Percentiles rank a stretch among this genome's conserved stretches.
Evolutionary conservation across 2,113 vertebrate genomes (phyloP).

Genomic region (Rhinoderma darwinii): DNA sequence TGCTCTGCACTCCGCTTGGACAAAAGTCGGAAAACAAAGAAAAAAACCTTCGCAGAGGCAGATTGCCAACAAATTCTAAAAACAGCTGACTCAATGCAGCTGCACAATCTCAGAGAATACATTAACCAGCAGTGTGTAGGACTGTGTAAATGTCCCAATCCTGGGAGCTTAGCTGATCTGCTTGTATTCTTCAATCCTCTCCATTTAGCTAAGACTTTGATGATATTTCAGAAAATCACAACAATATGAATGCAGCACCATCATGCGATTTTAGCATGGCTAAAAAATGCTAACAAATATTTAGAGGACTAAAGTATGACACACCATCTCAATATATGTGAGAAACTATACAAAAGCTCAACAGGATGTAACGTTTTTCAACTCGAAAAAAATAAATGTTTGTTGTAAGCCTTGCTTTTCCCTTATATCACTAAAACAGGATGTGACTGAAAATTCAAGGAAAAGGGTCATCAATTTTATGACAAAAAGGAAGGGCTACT

Average conservation of each 20-base stretch:
- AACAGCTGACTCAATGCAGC: conserved; percentile 52
- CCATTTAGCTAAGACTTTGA: background rate
- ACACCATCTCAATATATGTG: conserved; percentile 18
- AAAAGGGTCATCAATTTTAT: conserved; percentile 9
- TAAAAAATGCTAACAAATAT: background rate
- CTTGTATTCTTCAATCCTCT: background rate
- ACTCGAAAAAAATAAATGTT: background rate
- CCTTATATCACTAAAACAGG: conserved; percentile 17
- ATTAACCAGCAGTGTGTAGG: conserved; percentile 29
- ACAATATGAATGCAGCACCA: background rate
- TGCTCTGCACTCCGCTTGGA: conserved; percentile 20
- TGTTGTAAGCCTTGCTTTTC: conserved; percentile 9
- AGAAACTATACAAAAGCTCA: conserved; percentile 5
- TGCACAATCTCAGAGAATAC: conserved; percentile 42
- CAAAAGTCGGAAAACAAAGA: conserved; percentile 33
- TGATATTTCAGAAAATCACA: conserved; percentile 29
- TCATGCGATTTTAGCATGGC: background rate
- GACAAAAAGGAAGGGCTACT: background rate
- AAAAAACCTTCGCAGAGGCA: background rate
- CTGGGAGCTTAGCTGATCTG: conserved; percentile 5
- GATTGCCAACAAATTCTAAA: conserved; percentile 43
- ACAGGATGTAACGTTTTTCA: background rate
- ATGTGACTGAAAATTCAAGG: conserved; percentile 17
- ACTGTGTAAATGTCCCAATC: conserved; percentile 11
- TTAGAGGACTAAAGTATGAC: background rate